Base-by-base conservation (phyloP, 2,888 invertebrate species). In the Plebejus melissa region DNA sequence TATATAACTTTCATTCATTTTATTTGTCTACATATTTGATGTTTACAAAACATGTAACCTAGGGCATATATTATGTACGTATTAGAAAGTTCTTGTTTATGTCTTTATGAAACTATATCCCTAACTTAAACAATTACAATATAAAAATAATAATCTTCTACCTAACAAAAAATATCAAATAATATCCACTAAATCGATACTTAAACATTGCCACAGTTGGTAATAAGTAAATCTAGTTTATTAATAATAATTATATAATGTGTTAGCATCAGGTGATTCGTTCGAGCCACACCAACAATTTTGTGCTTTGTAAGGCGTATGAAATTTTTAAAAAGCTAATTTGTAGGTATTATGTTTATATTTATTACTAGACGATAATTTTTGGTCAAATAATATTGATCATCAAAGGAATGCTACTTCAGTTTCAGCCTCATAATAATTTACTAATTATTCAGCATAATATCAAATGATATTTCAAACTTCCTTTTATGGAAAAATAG, bases 31-130 rank as follows among this genome's bases (percentile, higher is more conserved):
- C 7, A 60, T 28, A 11, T 28, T 36, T 65, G 32, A 65, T 11
- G 1, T 32, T 78, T 74, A 78, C 76, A 58, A 76, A 78, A 75
- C 69, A 54, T 50, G 13, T 50, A 50, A 50, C 54, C 54, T 13
- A 16, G 54, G 16, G 54, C 54, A 75, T 46, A 75, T 46, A 74
- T 50, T 28, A 60, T 60, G 11, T 71, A 50, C 13, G 28, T 71
- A 72, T 72, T 54, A 28, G 72, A 72, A 72, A 72, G 50, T 54
- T 71, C 22, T 71, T 46, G 28, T 22, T 70, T 69, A 69, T 41
- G 72, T 72, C 72, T 72, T 32, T 72, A 72, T 72, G 54, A 32
- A 72, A 72, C 32, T 54, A 72, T 72, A 46, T 72, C 50, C 32
- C 46, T 71, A 71, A 71, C 28, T 72, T 65, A 13, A 54, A 72